These are phyloP conservation scores for Petroica traversi DNA, from an alignment of 2,113 vertebrate species.

Conservation along the genomic window DNA sequence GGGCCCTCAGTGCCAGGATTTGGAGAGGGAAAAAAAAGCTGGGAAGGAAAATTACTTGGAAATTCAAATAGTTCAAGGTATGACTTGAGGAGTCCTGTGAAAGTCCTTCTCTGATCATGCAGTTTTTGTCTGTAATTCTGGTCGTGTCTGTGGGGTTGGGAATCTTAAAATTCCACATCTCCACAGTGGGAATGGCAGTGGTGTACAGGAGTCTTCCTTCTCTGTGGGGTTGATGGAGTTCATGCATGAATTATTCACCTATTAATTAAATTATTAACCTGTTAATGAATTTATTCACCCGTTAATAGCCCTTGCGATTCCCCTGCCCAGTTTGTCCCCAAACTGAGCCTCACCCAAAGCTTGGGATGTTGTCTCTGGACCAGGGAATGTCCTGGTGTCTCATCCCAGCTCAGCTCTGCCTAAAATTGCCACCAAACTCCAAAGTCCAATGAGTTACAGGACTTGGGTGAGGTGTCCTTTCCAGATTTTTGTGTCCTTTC, in stretches of 20 bases:
- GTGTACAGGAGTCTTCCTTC: not conserved
- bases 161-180: not conserved
- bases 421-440: not conserved
- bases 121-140: not conserved
- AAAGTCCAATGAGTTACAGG: not conserved
- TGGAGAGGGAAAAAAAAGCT: not conserved
- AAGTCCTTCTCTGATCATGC: fast-evolving
- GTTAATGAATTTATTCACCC: not conserved
- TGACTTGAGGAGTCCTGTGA: not conserved
- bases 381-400: fast-evolving
- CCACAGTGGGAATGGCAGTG: not conserved
- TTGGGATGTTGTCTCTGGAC: fast-evolving
- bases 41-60: not conserved
- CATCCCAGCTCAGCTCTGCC: not conserved
- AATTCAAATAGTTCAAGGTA: not conserved
- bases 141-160: fast-evolving
- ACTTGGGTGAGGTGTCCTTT: not conserved
- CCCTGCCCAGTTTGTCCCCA: not conserved
- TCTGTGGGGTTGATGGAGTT: fast-evolving
- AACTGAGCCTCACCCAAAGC: not conserved
- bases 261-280: not conserved
- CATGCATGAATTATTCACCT: not conserved
- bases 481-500: not conserved
- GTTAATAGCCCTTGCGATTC: not conserved
- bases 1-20: not conserved